These are phyloP conservation scores for Eutrigla gurnardus DNA, from an alignment of 2,797 vertebrate genomes.

Conservation along the genomic window DNA sequence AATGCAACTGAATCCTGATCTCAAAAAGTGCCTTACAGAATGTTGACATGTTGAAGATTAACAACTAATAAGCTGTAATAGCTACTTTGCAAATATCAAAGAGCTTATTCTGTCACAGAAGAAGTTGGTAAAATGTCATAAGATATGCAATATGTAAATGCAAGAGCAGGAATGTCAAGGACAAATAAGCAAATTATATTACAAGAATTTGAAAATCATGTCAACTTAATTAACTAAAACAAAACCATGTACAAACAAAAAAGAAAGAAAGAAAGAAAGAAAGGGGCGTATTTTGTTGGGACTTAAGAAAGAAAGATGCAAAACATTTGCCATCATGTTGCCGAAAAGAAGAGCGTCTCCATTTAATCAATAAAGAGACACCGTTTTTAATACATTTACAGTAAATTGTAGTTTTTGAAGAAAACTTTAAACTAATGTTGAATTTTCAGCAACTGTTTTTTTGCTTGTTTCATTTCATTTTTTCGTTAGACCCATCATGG, in stretches of 20 bases:
- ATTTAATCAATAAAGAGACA: not conserved
- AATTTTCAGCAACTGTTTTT: no score
- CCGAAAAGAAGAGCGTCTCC: not conserved
- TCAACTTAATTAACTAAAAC: not conserved
- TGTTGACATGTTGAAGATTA: not conserved
- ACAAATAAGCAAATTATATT: not conserved
- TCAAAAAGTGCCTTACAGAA: not conserved
- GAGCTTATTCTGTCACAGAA: not conserved
- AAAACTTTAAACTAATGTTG: no score
- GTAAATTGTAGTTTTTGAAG: slow-evolving; percentile 3
- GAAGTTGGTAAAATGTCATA: not conserved
- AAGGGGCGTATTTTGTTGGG: not conserved
- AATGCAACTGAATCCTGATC: slow-evolving; percentile 7
- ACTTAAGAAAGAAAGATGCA: not conserved
- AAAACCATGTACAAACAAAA: not conserved
- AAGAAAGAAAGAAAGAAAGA: not conserved
- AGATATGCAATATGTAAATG: not conserved
- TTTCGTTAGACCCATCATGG: not conserved
- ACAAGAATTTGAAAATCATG: not conserved
- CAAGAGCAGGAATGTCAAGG: not conserved
- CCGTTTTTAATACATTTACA: not conserved
- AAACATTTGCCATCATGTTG: not conserved
- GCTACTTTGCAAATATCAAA: not conserved
- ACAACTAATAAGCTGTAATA: not conserved
- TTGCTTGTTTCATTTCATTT: no score